Evolutionary conservation across 2,888 invertebrate species (phyloP), one percentile per base, ranked within the genome.

Genomic region (Yponomeuta cagnagella): DNA sequence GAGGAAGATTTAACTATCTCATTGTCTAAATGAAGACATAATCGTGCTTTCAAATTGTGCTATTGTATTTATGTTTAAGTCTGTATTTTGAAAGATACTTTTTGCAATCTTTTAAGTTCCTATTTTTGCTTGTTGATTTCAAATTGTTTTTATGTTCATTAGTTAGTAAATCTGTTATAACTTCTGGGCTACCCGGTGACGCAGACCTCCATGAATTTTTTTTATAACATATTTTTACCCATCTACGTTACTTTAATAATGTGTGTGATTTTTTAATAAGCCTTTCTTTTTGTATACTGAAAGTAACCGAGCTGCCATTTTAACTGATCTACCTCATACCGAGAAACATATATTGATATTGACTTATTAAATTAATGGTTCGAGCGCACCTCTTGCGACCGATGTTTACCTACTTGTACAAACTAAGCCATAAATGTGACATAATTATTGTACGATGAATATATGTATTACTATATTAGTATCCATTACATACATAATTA

Each of bases 401-500:
- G 75, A 77, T 77, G 80, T 78, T 12, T 58, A 15, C 12, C 12
- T 80, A 82, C 78, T 81, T 88, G 87, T 90, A 90, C 87, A 89
- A 89, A 87, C 82, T 83, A 82, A 81, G 82, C 83, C 85, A 82
- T 72, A 68, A 68, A 72, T 71, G 86, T 88, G 85, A 85, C 84
- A 86, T 85, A 81, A 82, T 84, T 87, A 83, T 85, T 84, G 80
- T 87, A 88, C 82, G 79, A 87, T 79, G 74, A 86, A 84, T 86
- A 87, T 86, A 89, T 89, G 90, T 91, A 90, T 90, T 89, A 88
- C 88, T 90, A 86, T 88, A 89, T 88, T 81, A 83, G 87, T 92
- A 90, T 91, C 90, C 90, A 88, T 86, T 90, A 90, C 87, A 74
- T 71, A 90, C 87, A 74, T 71, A 73, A 88, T 87, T 88, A 91